Percentiles rank a stretch among this genome's conserved stretches.
Evolutionary conservation across 2,888 invertebrate genomes (phyloP).

Genomic region (Aplocera efformata): DNA sequence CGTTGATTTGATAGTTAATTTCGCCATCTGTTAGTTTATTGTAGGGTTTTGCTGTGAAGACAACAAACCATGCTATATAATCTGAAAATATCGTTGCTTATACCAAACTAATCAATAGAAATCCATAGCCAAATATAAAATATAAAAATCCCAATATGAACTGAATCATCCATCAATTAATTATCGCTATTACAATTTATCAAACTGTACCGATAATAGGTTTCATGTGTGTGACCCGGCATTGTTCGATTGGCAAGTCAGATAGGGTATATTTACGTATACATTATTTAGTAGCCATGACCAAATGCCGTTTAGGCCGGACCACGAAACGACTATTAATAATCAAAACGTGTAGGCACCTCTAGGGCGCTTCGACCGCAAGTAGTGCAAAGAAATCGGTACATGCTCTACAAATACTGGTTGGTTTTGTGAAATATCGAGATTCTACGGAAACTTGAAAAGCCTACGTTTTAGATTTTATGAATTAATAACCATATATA

Average conservation of each 20-base stretch:
- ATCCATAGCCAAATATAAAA: too few relatives aligned
- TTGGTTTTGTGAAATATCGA: not conserved
- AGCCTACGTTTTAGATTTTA: too few relatives aligned
- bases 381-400: constrained; percentile 26
- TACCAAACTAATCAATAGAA: too few relatives aligned
- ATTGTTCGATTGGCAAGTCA: constrained; percentile 28
- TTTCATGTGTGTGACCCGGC: constrained; percentile 12
- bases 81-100: too few relatives aligned
- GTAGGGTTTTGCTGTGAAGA: too few relatives aligned
- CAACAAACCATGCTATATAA: too few relatives aligned
- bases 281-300: constrained; percentile 48
- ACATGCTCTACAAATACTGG: constrained; percentile 25
- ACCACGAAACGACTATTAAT: constrained; percentile 62
- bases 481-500: too few relatives aligned
- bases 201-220: constrained; percentile 20
- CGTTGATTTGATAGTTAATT: too few relatives aligned
- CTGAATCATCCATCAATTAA: constrained; percentile 17
- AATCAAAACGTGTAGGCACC: constrained; percentile 50
- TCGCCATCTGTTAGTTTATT: too few relatives aligned
- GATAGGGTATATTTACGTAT: constrained; percentile 39
- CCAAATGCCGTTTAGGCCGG: constrained; percentile 42
- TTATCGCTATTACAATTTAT: constrained; percentile 20
- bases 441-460: too few relatives aligned
- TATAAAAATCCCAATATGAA: too few relatives aligned
- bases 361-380: constrained; percentile 47